Conservation (phyloP, 2,113 vertebrate species). For the Pogona vitticeps region DNA sequence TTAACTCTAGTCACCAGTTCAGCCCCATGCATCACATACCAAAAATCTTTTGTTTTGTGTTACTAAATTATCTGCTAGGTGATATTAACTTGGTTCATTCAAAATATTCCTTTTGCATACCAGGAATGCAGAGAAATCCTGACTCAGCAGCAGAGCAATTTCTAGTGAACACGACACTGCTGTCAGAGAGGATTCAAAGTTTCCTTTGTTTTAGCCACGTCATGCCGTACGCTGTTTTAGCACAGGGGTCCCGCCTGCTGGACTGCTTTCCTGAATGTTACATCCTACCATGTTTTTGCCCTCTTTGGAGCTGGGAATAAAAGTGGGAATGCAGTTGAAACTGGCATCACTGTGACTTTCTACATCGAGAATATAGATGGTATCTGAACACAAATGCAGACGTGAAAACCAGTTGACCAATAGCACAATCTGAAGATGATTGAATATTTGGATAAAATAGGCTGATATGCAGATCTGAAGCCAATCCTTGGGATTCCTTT, state of each 20-base stretch:
- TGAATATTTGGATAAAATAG: constrained; percentile 68
- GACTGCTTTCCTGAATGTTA: constrained; percentile 67
- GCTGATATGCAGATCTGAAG: constrained; percentile 62
- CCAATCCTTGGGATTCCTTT: constrained; percentile 55
- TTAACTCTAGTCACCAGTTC: constrained; percentile 63
- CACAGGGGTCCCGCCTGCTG: constrained; percentile 59
- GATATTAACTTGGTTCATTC: constrained; percentile 40
- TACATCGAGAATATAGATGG: constrained; percentile 63
- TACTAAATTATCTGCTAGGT: constrained; percentile 52
- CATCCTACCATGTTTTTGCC: constrained; percentile 23
- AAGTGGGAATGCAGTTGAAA: constrained; percentile 59
- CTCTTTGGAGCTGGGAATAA: constrained; percentile 50
- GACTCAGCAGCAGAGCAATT: constrained; percentile 49
- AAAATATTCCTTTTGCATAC: constrained; percentile 46
- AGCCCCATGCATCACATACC: constrained; percentile 52
- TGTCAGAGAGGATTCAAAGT: constrained; percentile 52
- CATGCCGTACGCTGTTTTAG: constrained; percentile 52
- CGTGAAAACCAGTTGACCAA: constrained; percentile 66
- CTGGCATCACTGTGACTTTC: constrained; percentile 78
- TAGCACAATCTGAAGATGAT: constrained; percentile 74
- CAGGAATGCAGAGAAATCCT: constrained; percentile 50
- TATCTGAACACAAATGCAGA: constrained; percentile 65
- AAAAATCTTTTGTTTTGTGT: constrained; percentile 52
- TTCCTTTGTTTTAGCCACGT: constrained; percentile 54
- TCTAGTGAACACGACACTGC: constrained; percentile 61